Base-by-base conservation (phyloP, 2,797 vertebrate genomes). In the Pantherophis vulpinus region DNA sequence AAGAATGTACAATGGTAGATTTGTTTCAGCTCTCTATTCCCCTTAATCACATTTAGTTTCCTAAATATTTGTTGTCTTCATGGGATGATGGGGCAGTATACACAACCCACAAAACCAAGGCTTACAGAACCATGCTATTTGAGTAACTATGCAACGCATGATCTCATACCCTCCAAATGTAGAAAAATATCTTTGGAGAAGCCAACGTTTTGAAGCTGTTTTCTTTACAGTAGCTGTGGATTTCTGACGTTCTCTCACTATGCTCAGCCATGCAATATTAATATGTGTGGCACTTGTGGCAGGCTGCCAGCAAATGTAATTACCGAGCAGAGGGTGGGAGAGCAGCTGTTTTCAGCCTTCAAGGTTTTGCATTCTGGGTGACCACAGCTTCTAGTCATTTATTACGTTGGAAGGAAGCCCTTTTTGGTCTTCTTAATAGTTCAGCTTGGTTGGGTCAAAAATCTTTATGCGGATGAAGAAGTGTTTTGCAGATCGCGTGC, bases 341-440 rank as follows among this genome's bases (percentile, higher is more conserved):
- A 92, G 93, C 96, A 97, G 96, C 96, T 97, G 96, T 96, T 93
- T 91, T 86, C 47, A 95, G 95, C 92, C 94, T 95, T 97, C 95
- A 95, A 47, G 93, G 94, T 87, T 95, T 95, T 95, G 87, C 92
- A 93, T 96, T 96, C 95, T 96, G 90, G 95, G 61, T 96, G 94
- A 96, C 63, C 51, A 91, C 70, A 92, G 60, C 59, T 51, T 93
- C 37, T 54, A 94, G 93, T 42, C 93, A 94, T 95, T 95, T 96
- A 61, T 93, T 92, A 95, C 86, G 88, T 54, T 95, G 90, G 93
- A 95, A 89, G 92, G 93, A 94, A 94, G 88, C 93, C 94, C 86
- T 93, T 92, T 96, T 95, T 91, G 47, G 94, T 92, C 89, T 93
- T 88, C 42, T 27, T 61, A 92, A 70, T 51, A 94, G 66, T 93